These are phyloP conservation scores for Taeniopygia guttata DNA, from an alignment of 2,797 vertebrate species.

Conservation along the genomic window DNA sequence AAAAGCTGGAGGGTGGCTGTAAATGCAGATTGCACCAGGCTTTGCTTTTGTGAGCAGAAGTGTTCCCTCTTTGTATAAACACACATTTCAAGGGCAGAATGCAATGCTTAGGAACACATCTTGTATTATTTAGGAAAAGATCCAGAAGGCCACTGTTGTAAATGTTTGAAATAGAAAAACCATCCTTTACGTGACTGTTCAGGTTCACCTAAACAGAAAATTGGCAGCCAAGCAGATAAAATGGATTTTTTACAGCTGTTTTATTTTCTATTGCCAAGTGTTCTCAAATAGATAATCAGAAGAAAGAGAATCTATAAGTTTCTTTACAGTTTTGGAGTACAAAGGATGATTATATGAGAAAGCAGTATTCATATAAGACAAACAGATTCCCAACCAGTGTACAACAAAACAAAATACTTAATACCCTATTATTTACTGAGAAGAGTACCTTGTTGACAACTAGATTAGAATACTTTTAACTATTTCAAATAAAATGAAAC, in stretches of 20 bases:
- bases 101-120: background rate
- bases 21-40: background rate
- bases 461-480: background rate
- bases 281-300: background rate
- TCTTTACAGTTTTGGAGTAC: background rate
- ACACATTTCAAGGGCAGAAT: background rate
- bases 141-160: accelerated
- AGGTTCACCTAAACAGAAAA: background rate
- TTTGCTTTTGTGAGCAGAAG: background rate
- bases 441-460: background rate
- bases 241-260: background rate
- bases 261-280: background rate
- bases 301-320: background rate
- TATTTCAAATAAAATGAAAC: background rate
- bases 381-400: background rate
- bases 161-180: background rate
- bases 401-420: background rate
- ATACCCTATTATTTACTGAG: background rate
- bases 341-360: background rate
- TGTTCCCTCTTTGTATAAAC: background rate
- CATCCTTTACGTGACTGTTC: background rate
- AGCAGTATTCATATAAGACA: background rate
- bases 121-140: background rate
- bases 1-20: background rate
- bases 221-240: background rate